Evolutionary conservation across 2,113 vertebrate genomes (phyloP), one percentile per base, ranked within the genome.

Genomic region (Gavialis gangeticus): DNA sequence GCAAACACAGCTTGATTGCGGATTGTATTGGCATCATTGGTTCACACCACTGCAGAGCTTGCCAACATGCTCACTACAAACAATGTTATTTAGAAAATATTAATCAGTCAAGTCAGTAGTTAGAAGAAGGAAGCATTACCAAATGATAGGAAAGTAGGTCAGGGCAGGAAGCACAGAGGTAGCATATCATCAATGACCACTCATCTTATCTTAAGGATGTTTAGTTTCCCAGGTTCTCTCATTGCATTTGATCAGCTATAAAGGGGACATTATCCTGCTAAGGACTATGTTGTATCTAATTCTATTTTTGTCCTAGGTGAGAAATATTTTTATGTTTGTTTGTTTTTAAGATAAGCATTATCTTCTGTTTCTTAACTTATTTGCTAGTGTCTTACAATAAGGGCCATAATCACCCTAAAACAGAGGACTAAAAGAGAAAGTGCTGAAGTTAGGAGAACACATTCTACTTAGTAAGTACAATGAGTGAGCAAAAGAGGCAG

Each of bases 1-100:
- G 73, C 64, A 95, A 91, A 95, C 19, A 87, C 73, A 76, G 30
- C 66, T 79, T 86, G 73, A 55, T 16, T 63, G 76, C 78, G 84
- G 71, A 91, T 10, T 27, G 34, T 79, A 30, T 27, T 82, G 71
- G 62, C 66, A 79, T 59, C 6, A 5, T 10, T 28, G 69, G 78
- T 92, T 64, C 84, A 56, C 55, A 84, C 34, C 67, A 66, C 75
- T 18, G 13, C 15, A 10, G 56, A 55, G 67, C 89, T 86, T 75
- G 59, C 60, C 75, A 83, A 15, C 83, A 80, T 27, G 75, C 27
- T n/a, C 77, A 56, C 27, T 19, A 66, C 75, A 84, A 56, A 37
- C 12, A 60, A 37, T 56, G 64, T n/a, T 21, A 12, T 60, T 60
- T 60, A 22, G 28, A 91, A 56, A 10, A 3, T 18, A 19, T 67